Evolutionary conservation across 2,113 vertebrate genomes (phyloP), one percentile per base, ranked within the genome.

Genomic region (Trogon melanurus): DNA sequence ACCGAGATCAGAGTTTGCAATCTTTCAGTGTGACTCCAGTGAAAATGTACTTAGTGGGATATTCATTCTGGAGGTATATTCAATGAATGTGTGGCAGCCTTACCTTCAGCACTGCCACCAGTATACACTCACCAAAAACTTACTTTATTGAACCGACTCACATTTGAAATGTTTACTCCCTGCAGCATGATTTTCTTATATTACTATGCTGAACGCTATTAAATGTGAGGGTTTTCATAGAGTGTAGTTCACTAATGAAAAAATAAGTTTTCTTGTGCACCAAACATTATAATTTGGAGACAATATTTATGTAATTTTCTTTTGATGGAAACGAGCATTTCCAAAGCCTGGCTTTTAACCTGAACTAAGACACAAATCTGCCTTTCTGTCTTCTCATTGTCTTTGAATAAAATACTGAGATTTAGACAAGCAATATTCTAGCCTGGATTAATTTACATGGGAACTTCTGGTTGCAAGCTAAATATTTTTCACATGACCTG

Each of bases 41-140:
- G 82, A 96, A 97, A 95, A 88, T 41, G 79, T 26, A 32, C 66
- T 74, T 84, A 85, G 38, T 66, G 75, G 32, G 47, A 89, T 34
- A 47, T 38, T 93, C 38, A 45, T 76, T 38, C 21, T 69, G 84
- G 50, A 94, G 50, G 67, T 16, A 15, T 47, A 82, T 62, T 73
- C 73, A 89, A 8, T 64, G 71, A 75, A 51, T 16, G 11, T 56
- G 25, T 29, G 9, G 23, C 27, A 84, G 82, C 27, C 44, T 81
- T 38, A 29, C 75, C 64, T 36, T 32, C 57, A 82, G 36, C 26
- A 44, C 48, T 89, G 5, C 11, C 82, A 25, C 36, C 71, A 78
- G 75, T 23, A 44, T 5, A 16, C 10, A 9, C 14, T 58, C 47
- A 62, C 25, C 6, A 7, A 48, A 61, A 73, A 13, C 8, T 72